Percentiles rank a stretch among this genome's conserved stretches.
Conservation (phyloP, 2,888 invertebrate species). For the Creontiades dilutus region DNA sequence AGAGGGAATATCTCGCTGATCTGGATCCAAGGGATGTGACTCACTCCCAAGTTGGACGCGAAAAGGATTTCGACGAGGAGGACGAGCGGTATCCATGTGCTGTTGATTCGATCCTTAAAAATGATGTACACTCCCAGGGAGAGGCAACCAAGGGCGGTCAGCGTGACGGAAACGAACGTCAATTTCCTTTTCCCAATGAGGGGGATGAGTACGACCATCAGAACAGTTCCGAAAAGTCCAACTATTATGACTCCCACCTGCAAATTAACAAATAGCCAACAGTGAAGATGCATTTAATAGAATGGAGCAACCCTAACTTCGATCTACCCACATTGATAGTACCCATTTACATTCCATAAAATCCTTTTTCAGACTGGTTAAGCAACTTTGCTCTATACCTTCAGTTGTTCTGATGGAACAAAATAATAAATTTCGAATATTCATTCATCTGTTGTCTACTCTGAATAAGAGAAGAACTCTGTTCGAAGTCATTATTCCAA, state of each 20-base stretch:
- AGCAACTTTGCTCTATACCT: no score
- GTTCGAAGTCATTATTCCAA: no score
- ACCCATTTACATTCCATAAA: no score
- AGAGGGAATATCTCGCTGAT: constrained; percentile 82
- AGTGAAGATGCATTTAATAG: no score
- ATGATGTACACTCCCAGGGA: constrained; percentile 80
- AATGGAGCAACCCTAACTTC: no score
- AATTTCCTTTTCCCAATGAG: constrained; percentile 78
- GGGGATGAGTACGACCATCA: constrained; percentile 75
- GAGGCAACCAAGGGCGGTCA: constrained; percentile 79
- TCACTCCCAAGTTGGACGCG: constrained; percentile 78
- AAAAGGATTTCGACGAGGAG: constrained; percentile 79
- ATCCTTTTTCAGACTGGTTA: no score
- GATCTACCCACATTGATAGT: no score
- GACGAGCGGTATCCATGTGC: constrained; percentile 79
- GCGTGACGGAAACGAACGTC: constrained; percentile 79
- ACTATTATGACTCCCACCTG: constrained; percentile 72
- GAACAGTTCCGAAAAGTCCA: constrained; percentile 73
- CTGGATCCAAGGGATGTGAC: constrained; percentile 81
- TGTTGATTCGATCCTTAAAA: constrained; percentile 76
- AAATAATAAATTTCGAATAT: no score
- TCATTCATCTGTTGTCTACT: no score
- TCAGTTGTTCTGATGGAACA: no score
- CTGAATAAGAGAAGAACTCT: no score
- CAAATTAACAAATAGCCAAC: constrained; percentile 2